Base-by-base conservation (phyloP, 2,888 invertebrate genomes). In the Hyposoter dolosus region DNA sequence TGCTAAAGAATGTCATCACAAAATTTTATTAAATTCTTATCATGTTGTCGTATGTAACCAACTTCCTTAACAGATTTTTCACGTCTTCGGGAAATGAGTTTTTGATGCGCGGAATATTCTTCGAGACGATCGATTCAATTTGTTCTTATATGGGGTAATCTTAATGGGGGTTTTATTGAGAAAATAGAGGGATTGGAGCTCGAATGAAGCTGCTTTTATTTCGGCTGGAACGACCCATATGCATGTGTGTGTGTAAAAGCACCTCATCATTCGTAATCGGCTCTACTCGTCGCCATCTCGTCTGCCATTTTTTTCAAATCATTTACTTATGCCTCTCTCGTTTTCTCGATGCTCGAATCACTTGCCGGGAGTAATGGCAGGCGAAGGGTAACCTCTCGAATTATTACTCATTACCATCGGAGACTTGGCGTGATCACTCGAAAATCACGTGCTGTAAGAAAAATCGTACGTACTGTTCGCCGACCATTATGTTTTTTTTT, bases 321-420 rank as follows among this genome's bases (percentile, higher is more conserved):
- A 50, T 65, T 76, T 65, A 19, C 65, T 76, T 50, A 40, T 72
- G n/a, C 45, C 63, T 65, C 65, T 32, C 19, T 12, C n/a, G n/a
- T n/a, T 6, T 53, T 32, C 76, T 76, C 65, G 76, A 65, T 65
- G 47, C 76, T 45, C 6, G 65, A 19, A 19, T 43, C 47, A 65
- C 65, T 50, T 12, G 50, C 5, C 17, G n/a, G 53, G 17, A 65
- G 23, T 76, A 76, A 76, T 76, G 32, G 28, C 12, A n/a, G 32
- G 15, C 3, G 32, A 47, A 35, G 7, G 47, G 65, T 47, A 76
- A 32, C 50, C 47, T 76, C 72, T 75, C 81, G 86, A 84, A 86
- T 88, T 75, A 66, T 78, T 75, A 63, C 75, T 32, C 53, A 72
- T 40, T 72, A 60, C 35, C 72, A 53, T 43, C 32, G 23, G 40